Base-by-base conservation (phyloP, 2,113 vertebrate species). In the Manacus vitellinus region DNA sequence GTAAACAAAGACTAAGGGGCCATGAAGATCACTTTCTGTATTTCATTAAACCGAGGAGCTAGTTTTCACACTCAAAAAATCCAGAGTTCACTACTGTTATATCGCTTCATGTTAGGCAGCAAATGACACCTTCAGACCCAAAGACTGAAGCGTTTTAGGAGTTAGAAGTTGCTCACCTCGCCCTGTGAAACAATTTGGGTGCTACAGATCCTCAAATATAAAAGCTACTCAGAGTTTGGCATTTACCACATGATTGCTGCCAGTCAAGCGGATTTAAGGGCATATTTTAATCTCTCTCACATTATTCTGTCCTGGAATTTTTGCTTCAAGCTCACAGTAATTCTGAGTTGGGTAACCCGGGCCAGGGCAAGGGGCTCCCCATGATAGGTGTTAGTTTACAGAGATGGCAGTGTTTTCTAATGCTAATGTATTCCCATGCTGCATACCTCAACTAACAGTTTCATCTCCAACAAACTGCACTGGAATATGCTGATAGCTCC, bases 241-340 rank as follows among this genome's bases (percentile, higher is more conserved):
- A 68, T 12, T 73, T 52, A 71, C 51, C 91, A 56, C 68, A 39
- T 31, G 43, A 92, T 3, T 84, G 62, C 70, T 92, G 66, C 85
- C 83, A 94, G 85, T 85, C 95, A 95, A 78, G 71, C 14, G 5
- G 85, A 94, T 96, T 96, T 94, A 90, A 74, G 47, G 54, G 80
- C 83, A 63, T 47, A 74, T 78, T 89, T 94, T 91, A 92, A 95
- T 87, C 91, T 87, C 82, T 54, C 56, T 85, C 86, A 87, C 80
- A 17, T 92, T 89, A 92, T 75, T 78, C 86, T 65, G 65, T 72
- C 33, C 27, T 81, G 83, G 91, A 92, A 92, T 89, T 92, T 55
- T 52, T 92, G 65, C 70, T 95, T 89, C 5, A 2, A 86, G 68
- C 61, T 86, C 70, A 71, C 2, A 54, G 49, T 52, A 88, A 91